Base-by-base conservation (phyloP, 92 coral and sea anemone genomes). In the Zoanthus sansibaricus region DNA sequence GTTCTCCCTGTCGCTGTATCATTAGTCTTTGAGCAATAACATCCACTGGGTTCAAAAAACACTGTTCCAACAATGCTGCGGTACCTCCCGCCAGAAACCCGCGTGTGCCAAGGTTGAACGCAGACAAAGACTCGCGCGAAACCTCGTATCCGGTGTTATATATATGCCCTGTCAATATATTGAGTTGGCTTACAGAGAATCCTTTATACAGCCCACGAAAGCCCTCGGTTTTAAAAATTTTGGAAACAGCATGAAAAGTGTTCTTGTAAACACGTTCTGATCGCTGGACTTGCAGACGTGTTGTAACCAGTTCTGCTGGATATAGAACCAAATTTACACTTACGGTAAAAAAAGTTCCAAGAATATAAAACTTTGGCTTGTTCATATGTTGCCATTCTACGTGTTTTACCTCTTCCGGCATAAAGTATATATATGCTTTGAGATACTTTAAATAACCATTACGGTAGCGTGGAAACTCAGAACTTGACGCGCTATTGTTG, bases 371-470 rank as follows among this genome's bases (percentile, higher is more conserved):
- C 54, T 83, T 96, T 62, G 61, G 76, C 73, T 96, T 96, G 90
- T 95, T 89, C 91, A 96, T 84, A 54, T 96, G 98, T 32, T 94
- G 87, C 99, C 99, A 96, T 73, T 96, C 98, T 32, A 96, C 87
- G 56, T 92, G 94, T 17, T 87, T 88, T 11, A 95, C 98, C 13
- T 91, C 84, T 86, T 95, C 99, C 9, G 99, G 98, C 99, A 96
- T 96, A 45, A 7, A 37, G n/a, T n/a, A n/a, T n/a, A 37, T 37
- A 37, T 37, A 37, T 2, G 42, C 42, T 37, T 37, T 37, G 4
- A 37, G 42, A 37, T 37, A 37, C 42, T 37, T 37, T 37, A 4
- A 0, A 2, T 37, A 37, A 2, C 2, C 2, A 37, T 2, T 37
- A 25, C 42, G 2, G 4, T 4, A 37, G 42, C 42, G 1, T 37